Conservation (phyloP, 2,797 vertebrate genomes). For the Urosaurus nigricauda region DNA sequence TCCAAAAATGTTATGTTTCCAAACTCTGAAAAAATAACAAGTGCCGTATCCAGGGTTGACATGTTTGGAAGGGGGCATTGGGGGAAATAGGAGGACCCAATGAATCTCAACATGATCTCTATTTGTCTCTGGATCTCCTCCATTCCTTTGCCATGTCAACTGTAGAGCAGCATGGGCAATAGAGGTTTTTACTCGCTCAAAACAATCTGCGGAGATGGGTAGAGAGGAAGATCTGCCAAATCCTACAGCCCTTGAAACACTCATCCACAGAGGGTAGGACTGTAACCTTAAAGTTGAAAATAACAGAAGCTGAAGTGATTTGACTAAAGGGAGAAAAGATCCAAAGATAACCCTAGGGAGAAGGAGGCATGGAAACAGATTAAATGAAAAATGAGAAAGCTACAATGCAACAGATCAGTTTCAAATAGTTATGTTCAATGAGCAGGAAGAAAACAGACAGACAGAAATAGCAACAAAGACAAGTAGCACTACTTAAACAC, state of each 20-base stretch:
- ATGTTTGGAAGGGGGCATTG: neutral
- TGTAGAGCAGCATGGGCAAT: neutral
- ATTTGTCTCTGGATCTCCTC: neutral
- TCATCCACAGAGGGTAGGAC: no score
- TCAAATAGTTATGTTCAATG: neutral
- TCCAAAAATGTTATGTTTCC: no score
- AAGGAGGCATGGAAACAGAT: neutral
- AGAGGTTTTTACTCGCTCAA: neutral
- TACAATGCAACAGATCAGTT: neutral
- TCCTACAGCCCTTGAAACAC: no score
- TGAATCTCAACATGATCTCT: neutral
- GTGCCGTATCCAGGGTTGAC: neutral
- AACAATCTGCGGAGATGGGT: neutral
- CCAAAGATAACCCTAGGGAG: neutral
- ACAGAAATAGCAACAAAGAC: constrained; percentile 1
- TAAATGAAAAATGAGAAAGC: neutral
- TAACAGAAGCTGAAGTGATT: neutral
- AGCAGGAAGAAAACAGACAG: neutral
- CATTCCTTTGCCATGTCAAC: neutral
- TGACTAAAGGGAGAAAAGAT: neutral
- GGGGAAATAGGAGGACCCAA: neutral
- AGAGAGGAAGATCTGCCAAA: neutral
- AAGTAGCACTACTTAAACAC: neutral
- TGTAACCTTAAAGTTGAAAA: neutral
- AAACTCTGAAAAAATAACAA: neutral